Evolutionary conservation across 2,113 vertebrate species (phyloP).

Genomic region (Melanotaenia duboulayi): DNA sequence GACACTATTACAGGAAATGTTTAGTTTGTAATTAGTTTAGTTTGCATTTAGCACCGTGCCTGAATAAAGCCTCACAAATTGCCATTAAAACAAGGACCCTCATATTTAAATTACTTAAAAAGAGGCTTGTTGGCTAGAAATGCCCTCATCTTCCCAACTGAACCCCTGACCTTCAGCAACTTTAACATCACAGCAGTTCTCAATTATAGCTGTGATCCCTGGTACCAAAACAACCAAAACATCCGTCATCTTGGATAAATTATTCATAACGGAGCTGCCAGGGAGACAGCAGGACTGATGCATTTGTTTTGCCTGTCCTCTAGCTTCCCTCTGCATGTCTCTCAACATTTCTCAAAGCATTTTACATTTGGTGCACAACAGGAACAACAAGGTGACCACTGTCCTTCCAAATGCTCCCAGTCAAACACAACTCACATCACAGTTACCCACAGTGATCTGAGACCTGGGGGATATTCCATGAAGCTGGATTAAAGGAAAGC

Average conservation of each 20-base stretch:
- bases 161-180: conserved; percentile 63
- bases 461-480: no score
- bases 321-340: conserved; percentile 62
- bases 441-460: conserved; percentile 29
- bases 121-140: conserved; percentile 6
- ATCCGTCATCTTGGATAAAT: conserved; percentile 72
- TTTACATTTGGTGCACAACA: conserved; percentile 64
- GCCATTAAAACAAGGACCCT: not conserved
- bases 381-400: conserved; percentile 58
- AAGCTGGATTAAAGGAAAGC: conserved; percentile 13
- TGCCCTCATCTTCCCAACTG: conserved; percentile 49
- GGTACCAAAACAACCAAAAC: conserved; percentile 60
- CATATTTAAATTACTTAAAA: conserved; percentile 13
- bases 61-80: not conserved
- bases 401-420: conserved; percentile 47
- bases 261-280: conserved; percentile 72
- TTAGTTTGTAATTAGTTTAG: no score
- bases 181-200: conserved; percentile 38
- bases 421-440: conserved; percentile 53
- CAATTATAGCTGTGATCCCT: conserved; percentile 59
- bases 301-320: conserved; percentile 70
- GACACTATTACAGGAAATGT: no score
- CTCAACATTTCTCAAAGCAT: conserved; percentile 38
- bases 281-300: conserved; percentile 69
- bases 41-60: not conserved